phyloP scores from a whole-genome alignment of 2,888 invertebrate species.

The Euplagia quadripunctaria region DNA sequence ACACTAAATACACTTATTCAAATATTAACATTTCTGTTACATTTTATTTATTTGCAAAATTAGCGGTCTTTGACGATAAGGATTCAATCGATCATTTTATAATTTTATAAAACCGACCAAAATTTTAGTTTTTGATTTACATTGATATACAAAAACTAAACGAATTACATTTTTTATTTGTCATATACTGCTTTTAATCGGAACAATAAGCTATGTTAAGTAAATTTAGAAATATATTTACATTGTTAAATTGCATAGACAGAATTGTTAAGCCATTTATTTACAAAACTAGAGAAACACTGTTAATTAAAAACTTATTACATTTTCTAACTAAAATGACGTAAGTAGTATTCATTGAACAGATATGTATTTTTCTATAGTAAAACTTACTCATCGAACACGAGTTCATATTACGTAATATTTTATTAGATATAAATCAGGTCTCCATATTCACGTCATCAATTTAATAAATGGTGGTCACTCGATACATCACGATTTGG shows the following conservation, averaged over 20 bases:
- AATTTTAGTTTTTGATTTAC: neutral
- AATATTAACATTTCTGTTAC: constrained; percentile 42
- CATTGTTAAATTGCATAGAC: constrained; percentile 27
- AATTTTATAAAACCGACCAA: neutral
- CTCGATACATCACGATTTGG: neutral
- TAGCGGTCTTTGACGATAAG: neutral
- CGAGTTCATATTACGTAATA: neutral
- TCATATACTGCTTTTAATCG: constrained; percentile 9
- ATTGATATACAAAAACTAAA: constrained; percentile 11
- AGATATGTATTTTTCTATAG: neutral
- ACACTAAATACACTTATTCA: constrained; percentile 41
- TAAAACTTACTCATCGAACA: neutral
- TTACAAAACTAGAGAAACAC: constrained; percentile 51
- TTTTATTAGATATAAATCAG: neutral
- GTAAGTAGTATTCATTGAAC: neutral
- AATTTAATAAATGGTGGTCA: neutral
- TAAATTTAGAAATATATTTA: constrained; percentile 38
- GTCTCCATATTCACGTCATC: neutral
- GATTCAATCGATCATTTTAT: neutral
- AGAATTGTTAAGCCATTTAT: constrained; percentile 40
- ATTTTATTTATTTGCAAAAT: constrained; percentile 10
- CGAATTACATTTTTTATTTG: neutral
- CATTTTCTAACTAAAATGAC: constrained; percentile 34
- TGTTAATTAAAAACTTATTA: constrained; percentile 16
- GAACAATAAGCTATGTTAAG: constrained; percentile 17